Conservation (phyloP, 2,113 vertebrate species). For the Glaucomys volans region DNA sequence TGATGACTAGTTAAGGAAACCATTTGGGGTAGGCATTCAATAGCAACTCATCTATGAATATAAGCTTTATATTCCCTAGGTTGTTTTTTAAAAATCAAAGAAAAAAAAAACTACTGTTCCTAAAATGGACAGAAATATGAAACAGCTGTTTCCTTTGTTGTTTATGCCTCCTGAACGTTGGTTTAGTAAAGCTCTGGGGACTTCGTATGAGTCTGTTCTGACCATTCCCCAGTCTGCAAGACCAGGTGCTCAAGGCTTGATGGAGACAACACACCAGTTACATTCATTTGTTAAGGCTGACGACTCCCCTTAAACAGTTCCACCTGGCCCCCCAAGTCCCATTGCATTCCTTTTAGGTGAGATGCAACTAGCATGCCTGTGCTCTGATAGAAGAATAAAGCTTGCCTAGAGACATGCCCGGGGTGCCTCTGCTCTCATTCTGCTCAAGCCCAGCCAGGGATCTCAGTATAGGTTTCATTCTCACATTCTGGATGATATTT, state of each 20-base stretch:
- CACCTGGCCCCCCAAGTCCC: not conserved
- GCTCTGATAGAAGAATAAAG: not conserved
- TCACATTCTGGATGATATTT: not conserved
- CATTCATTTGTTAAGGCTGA: no score
- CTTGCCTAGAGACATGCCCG: not conserved
- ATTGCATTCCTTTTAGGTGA: not conserved
- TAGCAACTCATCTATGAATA: not conserved
- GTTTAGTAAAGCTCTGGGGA: no score
- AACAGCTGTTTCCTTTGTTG: no score
- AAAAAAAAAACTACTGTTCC: not conserved
- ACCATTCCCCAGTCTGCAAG: no score
- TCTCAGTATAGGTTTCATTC: not conserved
- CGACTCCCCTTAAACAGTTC: no score
- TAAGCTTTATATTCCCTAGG: not conserved
- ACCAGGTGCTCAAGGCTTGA: no score
- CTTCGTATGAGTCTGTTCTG: no score
- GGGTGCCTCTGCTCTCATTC: not conserved
- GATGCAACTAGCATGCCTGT: not conserved
- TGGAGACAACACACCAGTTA: no score
- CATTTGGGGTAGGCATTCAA: not conserved
- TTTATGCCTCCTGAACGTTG: no score
- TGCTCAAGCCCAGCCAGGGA: not conserved
- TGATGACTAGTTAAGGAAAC: not conserved
- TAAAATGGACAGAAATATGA: conserved; percentile 4
- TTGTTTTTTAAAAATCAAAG: not conserved